Evolutionary conservation across 1,140 invertebrate species (phyloP), one percentile per base, ranked within the genome.

Genomic region (Hylaeus anthracinus): DNA sequence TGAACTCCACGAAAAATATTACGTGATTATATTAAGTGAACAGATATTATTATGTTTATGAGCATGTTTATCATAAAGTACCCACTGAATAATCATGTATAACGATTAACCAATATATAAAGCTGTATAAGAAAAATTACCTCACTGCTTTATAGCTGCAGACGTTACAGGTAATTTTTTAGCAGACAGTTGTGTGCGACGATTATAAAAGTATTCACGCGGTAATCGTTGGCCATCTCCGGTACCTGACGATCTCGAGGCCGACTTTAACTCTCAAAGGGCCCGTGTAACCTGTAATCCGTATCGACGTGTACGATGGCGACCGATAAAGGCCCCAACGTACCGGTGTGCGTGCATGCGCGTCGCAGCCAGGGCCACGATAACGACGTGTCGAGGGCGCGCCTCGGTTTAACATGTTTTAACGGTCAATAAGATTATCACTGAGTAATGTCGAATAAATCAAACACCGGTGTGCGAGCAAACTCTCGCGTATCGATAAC

Each of bases 361-460:
- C 43, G 45, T 2, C 69, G 64, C 26, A 26, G 26, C 26, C 26
- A 81, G 70, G 84, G 66, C 69, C 71, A 74, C 41, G 91, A 92
- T 92, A 92, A 91, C 75, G 76, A 71, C 55, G 39, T 15, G 66
- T 43, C 67, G 69, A 56, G 60, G 81, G 85, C 91, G 79, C 90
- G 84, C 90, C 91, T 91, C 82, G 77, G 78, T 89, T 91, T 90
- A 89, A 88, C 86, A 88, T 90, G 80, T 86, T 89, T 90, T 80
- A 87, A 81, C 84, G 81, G 87, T 92, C 89, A 92, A 92, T 87
- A 92, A 72, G 58, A 88, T 92, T 92, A 92, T 92, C 91, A 73
- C 51, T 84, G 84, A 90, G 72, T 89, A 88, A 92, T 86, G 79
- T 79, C 74, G 85, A 88, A 88, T 88, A 91, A 91, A 88, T 89